phyloP scores from a whole-genome alignment of 2,888 invertebrate genomes.

The Drepanosiphum platanoidis region DNA sequence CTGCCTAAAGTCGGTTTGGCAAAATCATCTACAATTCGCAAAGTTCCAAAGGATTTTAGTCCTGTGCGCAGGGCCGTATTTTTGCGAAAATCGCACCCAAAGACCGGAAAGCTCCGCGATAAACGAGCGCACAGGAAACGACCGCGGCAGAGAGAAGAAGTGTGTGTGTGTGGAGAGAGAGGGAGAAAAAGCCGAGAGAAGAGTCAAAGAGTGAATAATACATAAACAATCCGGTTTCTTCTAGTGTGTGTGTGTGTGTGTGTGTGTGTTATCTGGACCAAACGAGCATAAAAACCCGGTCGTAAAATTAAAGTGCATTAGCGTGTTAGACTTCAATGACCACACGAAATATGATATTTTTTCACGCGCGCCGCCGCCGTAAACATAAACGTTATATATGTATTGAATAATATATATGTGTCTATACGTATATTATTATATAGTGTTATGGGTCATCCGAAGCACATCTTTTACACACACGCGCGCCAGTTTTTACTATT shows the following conservation, averaged over 20 bases:
- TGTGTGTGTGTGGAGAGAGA: background rate
- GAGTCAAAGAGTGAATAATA: slow-evolving; percentile 19
- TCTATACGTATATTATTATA: too few species aligned
- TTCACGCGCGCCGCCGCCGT: slow-evolving; percentile 35
- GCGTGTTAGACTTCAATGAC: slow-evolving; percentile 44
- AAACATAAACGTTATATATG: slow-evolving; percentile 27
- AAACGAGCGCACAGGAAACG: too few species aligned
- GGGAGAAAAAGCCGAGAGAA: background rate
- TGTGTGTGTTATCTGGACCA: slow-evolving; percentile 47
- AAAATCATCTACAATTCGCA: too few species aligned
- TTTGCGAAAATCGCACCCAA: too few species aligned
- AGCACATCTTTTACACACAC: slow-evolving; percentile 6
- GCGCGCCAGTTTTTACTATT: background rate
- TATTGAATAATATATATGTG: background rate
- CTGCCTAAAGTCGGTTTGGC: too few species aligned
- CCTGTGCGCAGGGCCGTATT: too few species aligned
- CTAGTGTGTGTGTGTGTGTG: background rate
- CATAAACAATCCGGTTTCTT: slow-evolving; percentile 37
- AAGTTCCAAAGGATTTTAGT: too few species aligned
- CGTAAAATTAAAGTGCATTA: slow-evolving; percentile 61
- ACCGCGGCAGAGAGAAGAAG: too few species aligned
- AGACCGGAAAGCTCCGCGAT: too few species aligned
- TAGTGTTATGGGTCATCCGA: background rate
- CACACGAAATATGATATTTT: slow-evolving; percentile 61
- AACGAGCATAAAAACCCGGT: slow-evolving; percentile 54